phyloP scores from a whole-genome alignment of 2,113 vertebrate species.

The Ahaetulla prasina region DNA sequence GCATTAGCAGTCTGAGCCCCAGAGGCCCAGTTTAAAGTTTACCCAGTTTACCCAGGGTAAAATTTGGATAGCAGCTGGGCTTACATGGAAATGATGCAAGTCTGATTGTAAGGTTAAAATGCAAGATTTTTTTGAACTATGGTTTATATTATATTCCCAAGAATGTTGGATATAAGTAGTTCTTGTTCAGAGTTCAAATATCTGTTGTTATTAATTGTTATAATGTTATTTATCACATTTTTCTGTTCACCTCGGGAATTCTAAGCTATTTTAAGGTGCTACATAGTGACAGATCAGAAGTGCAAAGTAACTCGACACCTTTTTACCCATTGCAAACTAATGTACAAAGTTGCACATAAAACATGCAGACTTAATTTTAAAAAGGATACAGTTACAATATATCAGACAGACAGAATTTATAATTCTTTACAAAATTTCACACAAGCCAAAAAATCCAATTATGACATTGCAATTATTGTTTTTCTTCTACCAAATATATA shows the following conservation, averaged over 20 bases:
- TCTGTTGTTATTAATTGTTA: not conserved
- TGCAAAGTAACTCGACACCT: not conserved
- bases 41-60: no score
- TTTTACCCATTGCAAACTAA: not conserved
- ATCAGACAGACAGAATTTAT: not conserved
- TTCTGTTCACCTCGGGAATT: constrained; percentile 1
- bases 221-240: constrained; percentile 2
- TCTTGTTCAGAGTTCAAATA: constrained; percentile 28
- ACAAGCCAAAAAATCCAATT: not conserved
- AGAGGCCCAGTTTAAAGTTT: no score
- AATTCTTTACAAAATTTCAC: not conserved
- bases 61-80: constrained; percentile 16
- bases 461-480: not conserved
- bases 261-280: constrained; percentile 4
- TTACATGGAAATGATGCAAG: constrained; percentile 7
- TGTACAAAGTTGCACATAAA: not conserved
- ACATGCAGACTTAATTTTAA: not conserved
- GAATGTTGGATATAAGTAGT: constrained; percentile 3
- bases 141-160: constrained; percentile 24
- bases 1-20: no score
- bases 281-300: not conserved
- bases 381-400: not conserved
- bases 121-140: constrained; percentile 18
- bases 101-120: constrained; percentile 7
- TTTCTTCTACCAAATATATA: not conserved